Evolutionary conservation across 2,888 invertebrate genomes (phyloP), one percentile per base, ranked within the genome.

Genomic region (Lasioglossum lativentre): DNA sequence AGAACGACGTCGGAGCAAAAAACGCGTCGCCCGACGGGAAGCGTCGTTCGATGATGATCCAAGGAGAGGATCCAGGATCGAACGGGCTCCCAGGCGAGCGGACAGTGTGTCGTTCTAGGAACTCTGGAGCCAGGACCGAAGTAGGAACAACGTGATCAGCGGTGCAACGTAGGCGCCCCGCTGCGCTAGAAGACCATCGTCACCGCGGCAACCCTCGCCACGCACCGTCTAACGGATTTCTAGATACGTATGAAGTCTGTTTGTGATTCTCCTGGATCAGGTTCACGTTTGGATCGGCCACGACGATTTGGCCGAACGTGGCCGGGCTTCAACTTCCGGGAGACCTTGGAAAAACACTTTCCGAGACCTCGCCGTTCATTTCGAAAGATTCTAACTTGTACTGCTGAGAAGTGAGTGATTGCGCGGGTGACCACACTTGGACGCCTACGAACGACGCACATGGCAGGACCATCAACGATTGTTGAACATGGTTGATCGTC

Each of bases 391-490:
- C 34, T 52, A 73, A 30, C 83, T 85, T 80, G 14, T 90, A 91
- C 91, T 91, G 89, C 95, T 95, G 95, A 95, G 95, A 95, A 94
- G 93, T 85, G 93, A 93, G 94, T 92, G 91, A 92, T 93, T 92
- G 90, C 91, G 93, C 84, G 85, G 90, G 87, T 90, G 95, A 95
- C 95, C 95, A 86, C 94, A 91, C 94, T 95, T 94, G 95, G 93
- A 92, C 94, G 93, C 92, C 82, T 80, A 82, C 34, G 85, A 80
- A 59, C 78, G 74, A 88, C 83, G 86, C 27, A 76, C 56, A n/a
- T 56, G 56, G 63, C n/a, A 71, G 70, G 72, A 70, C 86, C 80
- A 87, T 23, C 66, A 73, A 83, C 78, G 72, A 27, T 30, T 14
- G 38, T 23, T 23, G 23, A 34, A 68, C 68, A 79, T 83, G 74